Conservation (phyloP, 2,888 invertebrate species). For the Clostera curtula region DNA sequence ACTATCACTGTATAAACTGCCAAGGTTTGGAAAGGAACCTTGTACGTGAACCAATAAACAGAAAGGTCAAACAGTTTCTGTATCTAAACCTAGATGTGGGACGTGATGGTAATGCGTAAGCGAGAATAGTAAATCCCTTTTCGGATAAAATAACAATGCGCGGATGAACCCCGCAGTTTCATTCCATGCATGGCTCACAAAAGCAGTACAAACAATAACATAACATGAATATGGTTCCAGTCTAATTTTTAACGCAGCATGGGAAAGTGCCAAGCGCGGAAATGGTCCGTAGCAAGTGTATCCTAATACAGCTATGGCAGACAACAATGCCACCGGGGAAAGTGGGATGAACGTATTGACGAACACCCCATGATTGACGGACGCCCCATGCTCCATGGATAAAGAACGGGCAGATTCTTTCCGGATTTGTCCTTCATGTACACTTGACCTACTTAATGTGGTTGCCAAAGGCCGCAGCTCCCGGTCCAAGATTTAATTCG, state of each 20-base stretch:
- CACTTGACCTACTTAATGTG: slow-evolving; percentile 60
- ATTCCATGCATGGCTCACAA: slow-evolving; percentile 17
- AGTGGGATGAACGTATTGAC: slow-evolving; percentile 40
- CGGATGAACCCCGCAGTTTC: slow-evolving; percentile 15
- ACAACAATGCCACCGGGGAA: slow-evolving; percentile 30
- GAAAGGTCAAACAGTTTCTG: slow-evolving; percentile 1
- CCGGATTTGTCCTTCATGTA: slow-evolving; percentile 47
- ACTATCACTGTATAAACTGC: no score
- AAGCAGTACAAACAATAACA: slow-evolving; percentile 18
- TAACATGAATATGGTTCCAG: slow-evolving; percentile 15
- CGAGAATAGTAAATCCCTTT: slow-evolving; percentile 11
- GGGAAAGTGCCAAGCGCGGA: slow-evolving; percentile 15
- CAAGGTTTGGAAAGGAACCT: not conserved
- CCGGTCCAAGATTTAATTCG: slow-evolving; percentile 38
- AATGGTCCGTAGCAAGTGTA: slow-evolving; percentile 40
- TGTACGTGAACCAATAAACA: not conserved
- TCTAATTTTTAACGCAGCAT: slow-evolving; percentile 15
- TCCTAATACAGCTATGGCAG: slow-evolving; percentile 28
- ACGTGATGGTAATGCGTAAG: slow-evolving; percentile 10
- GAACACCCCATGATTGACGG: slow-evolving; percentile 49
- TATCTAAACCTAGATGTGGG: not conserved
- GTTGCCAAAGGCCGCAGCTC: slow-evolving; percentile 36
- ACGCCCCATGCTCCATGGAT: slow-evolving; percentile 47
- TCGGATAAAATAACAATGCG: slow-evolving; percentile 13
- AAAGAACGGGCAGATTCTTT: slow-evolving; percentile 39